phyloP scores from a whole-genome alignment of 1,140 invertebrate genomes.

The Drosophila tropicalis region DNA sequence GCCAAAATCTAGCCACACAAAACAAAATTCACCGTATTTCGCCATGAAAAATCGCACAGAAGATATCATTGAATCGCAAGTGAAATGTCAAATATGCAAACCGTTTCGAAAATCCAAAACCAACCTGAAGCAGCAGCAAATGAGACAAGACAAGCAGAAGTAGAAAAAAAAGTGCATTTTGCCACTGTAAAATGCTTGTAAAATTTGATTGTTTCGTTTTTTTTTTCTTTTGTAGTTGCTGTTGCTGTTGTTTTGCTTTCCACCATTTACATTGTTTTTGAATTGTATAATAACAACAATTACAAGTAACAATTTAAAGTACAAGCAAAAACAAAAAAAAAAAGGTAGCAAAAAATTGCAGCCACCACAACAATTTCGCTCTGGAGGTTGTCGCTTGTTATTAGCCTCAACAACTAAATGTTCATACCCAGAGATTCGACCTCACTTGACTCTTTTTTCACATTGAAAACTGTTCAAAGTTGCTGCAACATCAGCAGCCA shows the following conservation, averaged over 20 bases:
- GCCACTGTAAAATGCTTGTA: constrained; percentile 38
- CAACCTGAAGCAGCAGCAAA: constrained; percentile 10
- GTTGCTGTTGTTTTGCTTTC: constrained; percentile 16
- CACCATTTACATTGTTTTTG: constrained; percentile 32
- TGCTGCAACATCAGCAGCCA: constrained; percentile 21
- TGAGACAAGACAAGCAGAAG: constrained; percentile 7
- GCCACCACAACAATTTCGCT: constrained; percentile 35
- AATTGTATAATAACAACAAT: constrained; percentile 79
- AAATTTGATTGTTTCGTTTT: constrained; percentile 54
- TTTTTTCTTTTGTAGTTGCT: constrained; percentile 24
- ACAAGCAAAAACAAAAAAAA: constrained; percentile 56
- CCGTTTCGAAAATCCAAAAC: constrained; percentile 32
- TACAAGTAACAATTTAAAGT: constrained; percentile 71
- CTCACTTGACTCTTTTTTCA: constrained; percentile 79
- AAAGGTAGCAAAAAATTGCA: constrained; percentile 42
- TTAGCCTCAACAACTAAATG: constrained; percentile 68
- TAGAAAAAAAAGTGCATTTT: constrained; percentile 24
- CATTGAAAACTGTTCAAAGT: constrained; percentile 62
- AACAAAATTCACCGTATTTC: constrained; percentile 45
- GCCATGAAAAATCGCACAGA: constrained; percentile 63
- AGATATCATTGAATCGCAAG: constrained; percentile 68
- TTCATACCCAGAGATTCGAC: constrained; percentile 66
- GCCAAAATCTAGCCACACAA: constrained; percentile 35
- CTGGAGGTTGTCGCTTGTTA: constrained; percentile 68
- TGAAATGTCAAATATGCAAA: constrained; percentile 78